These are phyloP conservation scores for Brachyopa scutellaris DNA, from an alignment of 2,888 invertebrate species.

Conservation along the genomic window DNA sequence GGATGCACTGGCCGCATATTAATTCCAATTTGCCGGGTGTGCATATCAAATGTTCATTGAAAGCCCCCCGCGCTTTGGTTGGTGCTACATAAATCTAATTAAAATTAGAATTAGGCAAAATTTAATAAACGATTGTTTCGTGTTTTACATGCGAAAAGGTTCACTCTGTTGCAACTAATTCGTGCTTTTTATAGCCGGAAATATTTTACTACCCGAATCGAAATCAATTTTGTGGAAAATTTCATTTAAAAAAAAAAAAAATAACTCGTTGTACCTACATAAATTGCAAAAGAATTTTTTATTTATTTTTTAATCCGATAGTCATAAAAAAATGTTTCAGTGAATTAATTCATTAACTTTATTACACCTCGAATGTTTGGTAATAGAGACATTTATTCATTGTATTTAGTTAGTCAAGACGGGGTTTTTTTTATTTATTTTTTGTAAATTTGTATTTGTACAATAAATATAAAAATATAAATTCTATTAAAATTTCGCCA, in stretches of 20 bases:
- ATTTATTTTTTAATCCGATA: background rate
- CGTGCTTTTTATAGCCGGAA: too few relatives aligned
- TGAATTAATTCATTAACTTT: background rate
- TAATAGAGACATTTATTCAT: too few relatives aligned
- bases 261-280: too few relatives aligned
- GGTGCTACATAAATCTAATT: background rate
- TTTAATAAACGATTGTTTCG: too few relatives aligned
- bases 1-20: constrained; percentile 16
- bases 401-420: too few relatives aligned
- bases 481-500: background rate
- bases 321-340: background rate
- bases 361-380: too few relatives aligned
- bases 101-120: background rate
- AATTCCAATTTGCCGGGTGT: constrained; percentile 26
- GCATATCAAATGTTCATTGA: constrained; percentile 23
- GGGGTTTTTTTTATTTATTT: too few relatives aligned
- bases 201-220: constrained; percentile 4
- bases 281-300: constrained; percentile 5
- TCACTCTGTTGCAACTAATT: background rate
- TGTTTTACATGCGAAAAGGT: background rate
- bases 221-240: constrained; percentile 17
- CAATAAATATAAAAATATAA: too few relatives aligned
- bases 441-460: too few relatives aligned
- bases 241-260: too few relatives aligned
- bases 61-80: too few relatives aligned